Evolutionary conservation across 2,113 vertebrate species (phyloP).

Genomic region (Callipepla squamata): DNA sequence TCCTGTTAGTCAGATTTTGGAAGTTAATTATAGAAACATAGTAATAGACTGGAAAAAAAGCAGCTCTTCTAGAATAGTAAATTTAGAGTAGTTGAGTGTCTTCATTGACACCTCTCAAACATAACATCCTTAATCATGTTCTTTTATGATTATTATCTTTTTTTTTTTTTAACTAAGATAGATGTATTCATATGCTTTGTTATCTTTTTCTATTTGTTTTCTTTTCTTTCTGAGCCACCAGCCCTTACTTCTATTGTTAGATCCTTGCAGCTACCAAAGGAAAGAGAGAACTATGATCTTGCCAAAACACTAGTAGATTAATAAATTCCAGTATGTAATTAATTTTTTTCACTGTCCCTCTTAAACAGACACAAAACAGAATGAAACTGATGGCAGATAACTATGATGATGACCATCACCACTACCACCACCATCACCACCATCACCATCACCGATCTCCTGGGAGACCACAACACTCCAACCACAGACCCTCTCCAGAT

Average conservation of each 20-base stretch:
- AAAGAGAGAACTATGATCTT: background rate
- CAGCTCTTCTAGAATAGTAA: background rate
- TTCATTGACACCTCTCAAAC: background rate
- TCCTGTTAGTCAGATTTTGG: background rate
- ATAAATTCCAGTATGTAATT: slow-evolving; percentile 22
- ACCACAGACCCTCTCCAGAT: slow-evolving; percentile 91
- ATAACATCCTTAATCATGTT: background rate
- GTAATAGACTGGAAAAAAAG: background rate
- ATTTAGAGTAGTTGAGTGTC: background rate
- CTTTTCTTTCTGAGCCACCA: background rate
- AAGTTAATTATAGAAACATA: background rate
- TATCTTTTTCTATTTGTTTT: background rate
- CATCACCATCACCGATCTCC: slow-evolving; percentile 86
- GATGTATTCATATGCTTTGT: background rate
- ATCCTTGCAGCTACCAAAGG: background rate
- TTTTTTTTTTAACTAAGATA: background rate
- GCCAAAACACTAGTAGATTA: background rate
- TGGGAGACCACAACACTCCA: slow-evolving; percentile 87
- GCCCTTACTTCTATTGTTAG: background rate
- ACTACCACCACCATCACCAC: slow-evolving; percentile 86
- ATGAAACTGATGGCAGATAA: slow-evolving; percentile 98
- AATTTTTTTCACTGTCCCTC: slow-evolving; percentile 39
- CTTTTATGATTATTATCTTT: background rate
- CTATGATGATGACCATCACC: slow-evolving; percentile 95
- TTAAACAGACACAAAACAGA: slow-evolving; percentile 92